These are phyloP conservation scores for Agonopterix alstromeriana DNA, from an alignment of 2,888 invertebrate genomes.

Conservation along the genomic window DNA sequence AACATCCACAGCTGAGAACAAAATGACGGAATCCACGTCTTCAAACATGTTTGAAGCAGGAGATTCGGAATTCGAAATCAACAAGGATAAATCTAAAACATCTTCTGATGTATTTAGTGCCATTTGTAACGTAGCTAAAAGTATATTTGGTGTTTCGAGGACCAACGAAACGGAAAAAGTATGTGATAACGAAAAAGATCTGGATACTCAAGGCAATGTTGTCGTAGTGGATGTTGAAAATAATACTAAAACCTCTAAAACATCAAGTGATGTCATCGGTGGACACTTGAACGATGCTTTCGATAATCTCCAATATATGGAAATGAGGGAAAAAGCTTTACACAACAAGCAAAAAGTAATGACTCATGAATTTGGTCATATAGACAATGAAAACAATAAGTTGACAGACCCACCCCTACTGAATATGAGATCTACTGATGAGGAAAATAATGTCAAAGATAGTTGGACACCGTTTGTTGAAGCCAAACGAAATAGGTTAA, in stretches of 20 bases:
- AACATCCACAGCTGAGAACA: constrained; percentile 7
- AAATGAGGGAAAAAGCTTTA: constrained; percentile 58
- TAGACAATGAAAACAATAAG: constrained; percentile 45
- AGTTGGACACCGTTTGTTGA: constrained; percentile 36
- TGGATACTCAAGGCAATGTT: constrained; percentile 58
- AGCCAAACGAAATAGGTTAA: constrained; percentile 53
- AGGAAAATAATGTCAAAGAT: constrained; percentile 45
- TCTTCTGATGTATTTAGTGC: constrained; percentile 46
- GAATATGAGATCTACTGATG: constrained; percentile 31
- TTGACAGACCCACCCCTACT: constrained; percentile 23
- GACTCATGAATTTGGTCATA: constrained; percentile 61
- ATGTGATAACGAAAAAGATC: constrained; percentile 48
- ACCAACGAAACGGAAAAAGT: constrained; percentile 20
- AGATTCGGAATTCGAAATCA: constrained; percentile 19
- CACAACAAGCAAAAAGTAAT: constrained; percentile 72
- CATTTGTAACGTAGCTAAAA: constrained; percentile 55
- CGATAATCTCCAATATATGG: constrained; percentile 47
- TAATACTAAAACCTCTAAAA: constrained; percentile 26
- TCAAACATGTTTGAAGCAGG: constrained; percentile 14
- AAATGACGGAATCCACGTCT: constrained; percentile 19
- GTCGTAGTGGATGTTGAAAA: constrained; percentile 23
- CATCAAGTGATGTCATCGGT: constrained; percentile 52
- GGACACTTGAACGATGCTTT: constrained; percentile 33
- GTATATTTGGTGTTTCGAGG: constrained; percentile 42
- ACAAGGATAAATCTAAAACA: constrained; percentile 28